These are phyloP conservation scores for Bombus turneri DNA, from an alignment of 1,140 invertebrate species.

Conservation along the genomic window DNA sequence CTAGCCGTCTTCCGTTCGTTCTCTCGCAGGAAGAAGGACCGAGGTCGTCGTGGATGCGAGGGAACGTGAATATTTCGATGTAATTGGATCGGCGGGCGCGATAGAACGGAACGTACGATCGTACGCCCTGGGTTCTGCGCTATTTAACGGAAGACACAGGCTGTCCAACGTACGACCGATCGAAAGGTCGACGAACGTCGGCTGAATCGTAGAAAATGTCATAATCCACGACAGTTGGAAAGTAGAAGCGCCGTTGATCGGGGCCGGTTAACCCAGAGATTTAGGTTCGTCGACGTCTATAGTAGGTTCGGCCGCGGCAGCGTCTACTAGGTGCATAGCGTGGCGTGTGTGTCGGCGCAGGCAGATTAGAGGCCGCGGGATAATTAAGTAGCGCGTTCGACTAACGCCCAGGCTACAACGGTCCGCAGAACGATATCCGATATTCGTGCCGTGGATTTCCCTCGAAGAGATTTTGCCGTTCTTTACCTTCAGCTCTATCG, in stretches of 20 bases:
- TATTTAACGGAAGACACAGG: background rate
- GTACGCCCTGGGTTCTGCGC: too few relatives aligned
- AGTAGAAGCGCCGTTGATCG: background rate
- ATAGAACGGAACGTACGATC: too few relatives aligned
- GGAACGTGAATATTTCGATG: too few relatives aligned
- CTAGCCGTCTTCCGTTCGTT: background rate
- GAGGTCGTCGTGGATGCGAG: too few relatives aligned
- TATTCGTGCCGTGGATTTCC: slow-evolving; percentile 63
- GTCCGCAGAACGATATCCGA: slow-evolving; percentile 52
- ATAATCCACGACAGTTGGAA: slow-evolving; percentile 19
- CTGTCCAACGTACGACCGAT: background rate
- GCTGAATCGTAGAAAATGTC: slow-evolving; percentile 16
- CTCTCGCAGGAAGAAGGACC: too few relatives aligned
- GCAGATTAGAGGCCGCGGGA: slow-evolving; percentile 81
- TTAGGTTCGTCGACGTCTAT: slow-evolving; percentile 45
- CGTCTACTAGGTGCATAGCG: slow-evolving; percentile 64
- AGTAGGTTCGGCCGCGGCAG: slow-evolving; percentile 31
- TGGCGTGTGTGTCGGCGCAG: slow-evolving; percentile 80
- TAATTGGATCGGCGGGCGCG: too few relatives aligned
- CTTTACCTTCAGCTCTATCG: background rate
- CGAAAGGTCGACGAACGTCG: background rate
- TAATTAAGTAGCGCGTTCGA: slow-evolving; percentile 83
- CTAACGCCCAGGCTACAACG: slow-evolving; percentile 74
- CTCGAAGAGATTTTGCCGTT: slow-evolving; percentile 40
- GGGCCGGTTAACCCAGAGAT: slow-evolving; percentile 52